Conservation (phyloP, 2,888 invertebrate genomes). For the Drosophila meridiana region DNA sequence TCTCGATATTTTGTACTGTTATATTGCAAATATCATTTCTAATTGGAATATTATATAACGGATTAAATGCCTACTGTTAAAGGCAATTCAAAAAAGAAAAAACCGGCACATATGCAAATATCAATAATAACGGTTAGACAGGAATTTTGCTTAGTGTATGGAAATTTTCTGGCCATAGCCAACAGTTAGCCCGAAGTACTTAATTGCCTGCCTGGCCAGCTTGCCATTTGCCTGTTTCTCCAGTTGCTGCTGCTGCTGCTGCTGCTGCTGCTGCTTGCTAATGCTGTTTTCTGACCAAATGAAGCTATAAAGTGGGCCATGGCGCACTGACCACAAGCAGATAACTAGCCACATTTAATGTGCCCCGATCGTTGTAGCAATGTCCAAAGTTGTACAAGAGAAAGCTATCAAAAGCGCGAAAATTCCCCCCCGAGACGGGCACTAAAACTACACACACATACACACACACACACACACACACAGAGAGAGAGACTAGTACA, state of each 20-base stretch:
- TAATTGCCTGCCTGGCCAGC: conserved; percentile 39
- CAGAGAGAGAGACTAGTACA: conserved; percentile 16
- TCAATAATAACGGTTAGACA: background rate
- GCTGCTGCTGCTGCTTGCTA: conserved; percentile 4
- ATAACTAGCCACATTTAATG: conserved; percentile 68
- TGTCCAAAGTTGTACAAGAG: conserved; percentile 70
- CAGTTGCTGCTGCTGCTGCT: conserved; percentile 21
- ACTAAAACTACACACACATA: conserved; percentile 45
- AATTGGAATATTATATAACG: background rate
- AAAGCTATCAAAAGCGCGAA: conserved; percentile 75
- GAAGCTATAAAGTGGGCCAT: conserved; percentile 77
- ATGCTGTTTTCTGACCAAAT: conserved; percentile 56
- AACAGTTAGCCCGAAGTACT: conserved; percentile 17
- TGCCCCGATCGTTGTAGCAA: conserved; percentile 52
- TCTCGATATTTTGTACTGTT: background rate
- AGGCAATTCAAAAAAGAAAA: background rate
- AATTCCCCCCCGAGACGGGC: conserved; percentile 60
- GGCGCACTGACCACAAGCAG: conserved; percentile 63
- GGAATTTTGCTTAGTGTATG: conserved; percentile 2
- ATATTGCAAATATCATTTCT: background rate
- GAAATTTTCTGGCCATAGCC: conserved; percentile 30
- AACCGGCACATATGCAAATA: background rate
- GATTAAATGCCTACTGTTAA: background rate
- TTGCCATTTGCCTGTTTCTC: conserved; percentile 15
- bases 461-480: background rate